Evolutionary conservation across 2,797 vertebrate species (phyloP).

Genomic region (Orestias chungarensis): DNA sequence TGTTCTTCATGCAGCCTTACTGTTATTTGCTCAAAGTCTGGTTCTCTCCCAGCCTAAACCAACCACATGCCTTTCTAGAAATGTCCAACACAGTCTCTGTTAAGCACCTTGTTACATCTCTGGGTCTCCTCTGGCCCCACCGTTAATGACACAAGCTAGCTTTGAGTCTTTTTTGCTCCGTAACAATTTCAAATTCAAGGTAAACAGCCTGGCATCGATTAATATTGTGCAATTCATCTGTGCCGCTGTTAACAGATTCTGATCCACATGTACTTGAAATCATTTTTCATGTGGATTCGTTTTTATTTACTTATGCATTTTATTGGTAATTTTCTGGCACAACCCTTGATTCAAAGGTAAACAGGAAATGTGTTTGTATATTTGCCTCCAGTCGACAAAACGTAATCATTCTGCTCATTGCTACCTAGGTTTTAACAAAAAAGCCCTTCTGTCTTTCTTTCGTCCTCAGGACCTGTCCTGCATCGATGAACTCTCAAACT

Average conservation of each 20-base stretch:
- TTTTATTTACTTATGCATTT: background rate
- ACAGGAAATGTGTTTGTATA: background rate
- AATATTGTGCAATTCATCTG: background rate
- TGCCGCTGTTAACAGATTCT: background rate
- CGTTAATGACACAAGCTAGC: background rate
- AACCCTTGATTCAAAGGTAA: background rate
- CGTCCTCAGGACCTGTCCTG: conserved; percentile 86
- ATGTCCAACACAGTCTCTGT: no score
- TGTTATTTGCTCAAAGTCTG: background rate
- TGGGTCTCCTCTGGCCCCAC: no score
- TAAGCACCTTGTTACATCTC: no score
- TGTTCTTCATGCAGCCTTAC: background rate
- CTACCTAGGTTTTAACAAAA: conserved; percentile 15
- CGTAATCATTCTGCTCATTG: background rate
- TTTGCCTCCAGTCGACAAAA: background rate
- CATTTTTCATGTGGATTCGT: background rate
- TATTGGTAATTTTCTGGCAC: no score
- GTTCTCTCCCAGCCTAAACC: no score
- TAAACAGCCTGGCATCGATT: background rate
- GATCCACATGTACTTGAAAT: background rate
- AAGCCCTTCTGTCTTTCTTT: conserved; percentile 24
- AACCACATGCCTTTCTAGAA: no score
- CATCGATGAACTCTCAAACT: conserved; percentile 89
- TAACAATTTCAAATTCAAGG: background rate
- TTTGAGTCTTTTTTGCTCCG: background rate